Evolutionary conservation across 2,888 invertebrate genomes (phyloP).

Genomic region (Actias luna): DNA sequence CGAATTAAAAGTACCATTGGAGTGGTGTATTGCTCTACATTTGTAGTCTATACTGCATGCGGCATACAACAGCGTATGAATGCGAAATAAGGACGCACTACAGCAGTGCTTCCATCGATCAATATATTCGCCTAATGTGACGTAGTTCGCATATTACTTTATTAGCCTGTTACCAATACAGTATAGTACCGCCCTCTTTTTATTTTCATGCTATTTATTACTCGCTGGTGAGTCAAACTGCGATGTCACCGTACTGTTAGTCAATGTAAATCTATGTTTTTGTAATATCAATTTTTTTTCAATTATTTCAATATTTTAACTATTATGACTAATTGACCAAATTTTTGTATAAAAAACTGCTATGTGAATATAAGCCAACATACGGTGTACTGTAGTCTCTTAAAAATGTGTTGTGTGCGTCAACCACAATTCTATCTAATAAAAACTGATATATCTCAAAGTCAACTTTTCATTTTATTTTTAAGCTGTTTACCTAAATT

Average conservation of each 20-base stretch:
- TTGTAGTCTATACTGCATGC: slow-evolving; percentile 10
- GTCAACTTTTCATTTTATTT: not conserved
- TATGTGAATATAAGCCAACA: too few relatives aligned
- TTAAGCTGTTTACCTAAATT: not conserved
- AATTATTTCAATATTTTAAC: too few relatives aligned
- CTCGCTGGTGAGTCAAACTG: slow-evolving; percentile 38
- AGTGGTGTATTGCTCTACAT: not conserved
- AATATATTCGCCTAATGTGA: slow-evolving; percentile 29
- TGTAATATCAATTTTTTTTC: slow-evolving; percentile 37
- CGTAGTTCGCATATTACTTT: slow-evolving; percentile 21
- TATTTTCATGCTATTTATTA: slow-evolving; percentile 32
- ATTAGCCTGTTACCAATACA: slow-evolving; percentile 21
- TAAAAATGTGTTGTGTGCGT: too few relatives aligned
- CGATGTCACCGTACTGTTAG: slow-evolving; percentile 41
- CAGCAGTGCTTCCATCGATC: slow-evolving; percentile 28
- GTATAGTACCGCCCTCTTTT: slow-evolving; percentile 20
- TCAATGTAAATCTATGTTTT: slow-evolving; percentile 50
- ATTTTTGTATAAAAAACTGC: too few relatives aligned
- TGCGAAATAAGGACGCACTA: slow-evolving; percentile 11
- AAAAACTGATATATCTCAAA: too few relatives aligned
- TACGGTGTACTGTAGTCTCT: too few relatives aligned
- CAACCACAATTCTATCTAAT: too few relatives aligned
- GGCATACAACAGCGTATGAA: slow-evolving; percentile 4
- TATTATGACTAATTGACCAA: too few relatives aligned
- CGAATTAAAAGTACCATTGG: not conserved